Conservation (phyloP, 2,797 vertebrate species). For the Chaetodon trifasciatus region DNA sequence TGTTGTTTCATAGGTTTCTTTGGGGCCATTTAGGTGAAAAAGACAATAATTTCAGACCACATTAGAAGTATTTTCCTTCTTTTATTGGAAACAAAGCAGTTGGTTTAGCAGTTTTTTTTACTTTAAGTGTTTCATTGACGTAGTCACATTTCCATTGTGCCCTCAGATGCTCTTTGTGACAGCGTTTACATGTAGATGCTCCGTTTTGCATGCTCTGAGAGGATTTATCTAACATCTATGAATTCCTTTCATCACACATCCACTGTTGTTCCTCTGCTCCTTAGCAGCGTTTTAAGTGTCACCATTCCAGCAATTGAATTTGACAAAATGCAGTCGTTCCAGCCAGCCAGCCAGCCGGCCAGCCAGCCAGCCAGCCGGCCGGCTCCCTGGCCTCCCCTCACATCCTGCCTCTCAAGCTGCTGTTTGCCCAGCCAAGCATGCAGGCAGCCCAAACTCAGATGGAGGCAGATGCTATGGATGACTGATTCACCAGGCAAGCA, state of each 20-base stretch:
- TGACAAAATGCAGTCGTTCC: slow-evolving; percentile 59
- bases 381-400: slow-evolving; percentile 43
- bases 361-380: slow-evolving; percentile 11
- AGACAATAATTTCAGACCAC: slow-evolving; percentile 3
- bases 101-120: slow-evolving; percentile 36
- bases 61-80: slow-evolving; percentile 3
- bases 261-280: slow-evolving; percentile 31
- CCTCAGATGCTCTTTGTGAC: slow-evolving; percentile 21
- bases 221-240: slow-evolving; percentile 14
- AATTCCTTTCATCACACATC: slow-evolving; percentile 18
- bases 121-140: slow-evolving; percentile 22
- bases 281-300: slow-evolving; percentile 46
- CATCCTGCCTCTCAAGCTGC: slow-evolving; percentile 68
- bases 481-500: slow-evolving; percentile 54
- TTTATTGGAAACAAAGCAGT: slow-evolving; percentile 42
- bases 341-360: slow-evolving; percentile 4
- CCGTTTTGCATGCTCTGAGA: slow-evolving; percentile 7
- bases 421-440: slow-evolving; percentile 67
- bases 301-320: slow-evolving; percentile 58
- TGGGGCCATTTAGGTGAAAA: slow-evolving; percentile 43
- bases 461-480: slow-evolving; percentile 70
- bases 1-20: slow-evolving; percentile 60
- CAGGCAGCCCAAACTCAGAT: slow-evolving; percentile 56
- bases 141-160: slow-evolving; percentile 17
- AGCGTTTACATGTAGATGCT: neutral